These are phyloP conservation scores for Sialia sialis DNA, from an alignment of 2,113 vertebrate species.

Conservation along the genomic window DNA sequence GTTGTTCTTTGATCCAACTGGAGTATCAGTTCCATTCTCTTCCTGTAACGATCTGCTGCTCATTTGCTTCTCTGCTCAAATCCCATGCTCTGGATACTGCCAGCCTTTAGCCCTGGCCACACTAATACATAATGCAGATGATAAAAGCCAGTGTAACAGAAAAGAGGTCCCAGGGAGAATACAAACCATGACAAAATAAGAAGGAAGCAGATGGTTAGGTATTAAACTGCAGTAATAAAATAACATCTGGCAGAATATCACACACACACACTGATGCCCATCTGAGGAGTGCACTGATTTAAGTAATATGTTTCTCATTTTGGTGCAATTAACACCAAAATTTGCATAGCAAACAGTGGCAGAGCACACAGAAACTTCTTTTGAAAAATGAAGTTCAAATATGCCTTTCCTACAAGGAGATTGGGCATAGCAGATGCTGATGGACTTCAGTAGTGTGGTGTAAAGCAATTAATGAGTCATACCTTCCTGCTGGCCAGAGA, in stretches of 20 bases:
- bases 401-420: background rate
- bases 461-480: slow-evolving; percentile 57
- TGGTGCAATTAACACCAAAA: slow-evolving; percentile 70
- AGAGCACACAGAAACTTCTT: slow-evolving; percentile 13
- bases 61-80: background rate
- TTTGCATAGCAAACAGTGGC: slow-evolving; percentile 66
- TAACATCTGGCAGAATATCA: slow-evolving; percentile 67
- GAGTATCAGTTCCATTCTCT: background rate
- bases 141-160: slow-evolving; percentile 55
- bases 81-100: background rate
- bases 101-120: slow-evolving; percentile 5
- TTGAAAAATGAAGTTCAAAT: background rate
- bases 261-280: slow-evolving; percentile 44
- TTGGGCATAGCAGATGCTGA: background rate
- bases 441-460: slow-evolving; percentile 24
- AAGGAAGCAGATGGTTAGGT: slow-evolving; percentile 70
- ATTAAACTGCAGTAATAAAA: slow-evolving; percentile 67
- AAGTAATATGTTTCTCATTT: slow-evolving; percentile 74
- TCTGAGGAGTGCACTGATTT: slow-evolving; percentile 69
- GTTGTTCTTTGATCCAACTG: background rate
- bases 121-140: slow-evolving; percentile 52
- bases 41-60: background rate
- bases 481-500: slow-evolving; percentile 47
- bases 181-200: slow-evolving; percentile 59
- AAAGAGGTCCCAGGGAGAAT: slow-evolving; percentile 58